These are phyloP conservation scores for Lagenorhynchus albirostris DNA, from an alignment of 2,113 vertebrate genomes.

Conservation along the genomic window DNA sequence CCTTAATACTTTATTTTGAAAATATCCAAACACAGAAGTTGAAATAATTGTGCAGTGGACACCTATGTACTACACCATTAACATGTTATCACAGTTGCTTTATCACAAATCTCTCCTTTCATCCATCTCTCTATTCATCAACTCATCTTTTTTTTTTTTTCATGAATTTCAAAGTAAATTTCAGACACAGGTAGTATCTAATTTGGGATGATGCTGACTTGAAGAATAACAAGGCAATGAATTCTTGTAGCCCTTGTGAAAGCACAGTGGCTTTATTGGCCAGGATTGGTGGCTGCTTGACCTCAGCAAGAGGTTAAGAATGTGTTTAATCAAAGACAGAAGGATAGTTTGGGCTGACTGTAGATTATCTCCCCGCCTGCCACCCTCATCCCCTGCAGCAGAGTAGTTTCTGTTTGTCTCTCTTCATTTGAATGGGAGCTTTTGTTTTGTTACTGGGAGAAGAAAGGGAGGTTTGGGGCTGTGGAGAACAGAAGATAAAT, in stretches of 20 bases:
- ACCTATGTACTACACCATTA: neutral
- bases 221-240: neutral
- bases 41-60: neutral
- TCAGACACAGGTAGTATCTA: neutral
- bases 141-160: neutral
- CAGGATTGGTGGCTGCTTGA: neutral
- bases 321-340: neutral
- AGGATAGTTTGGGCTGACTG: neutral
- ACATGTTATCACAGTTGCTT: neutral
- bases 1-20: neutral
- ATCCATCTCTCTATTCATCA: neutral
- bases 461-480: neutral
- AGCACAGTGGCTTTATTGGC: neutral
- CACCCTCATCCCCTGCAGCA: too few species aligned
- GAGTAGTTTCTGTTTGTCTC: neutral
- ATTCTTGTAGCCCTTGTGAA: neutral
- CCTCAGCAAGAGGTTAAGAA: neutral
- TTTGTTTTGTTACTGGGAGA: constrained; percentile 17
- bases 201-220: neutral
- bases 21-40: neutral
- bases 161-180: neutral
- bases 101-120: neutral
- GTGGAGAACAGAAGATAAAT: neutral
- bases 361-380: accelerated
- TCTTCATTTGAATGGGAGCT: neutral